phyloP scores from a whole-genome alignment of 2,888 invertebrate genomes.

The Aquatica leii region DNA sequence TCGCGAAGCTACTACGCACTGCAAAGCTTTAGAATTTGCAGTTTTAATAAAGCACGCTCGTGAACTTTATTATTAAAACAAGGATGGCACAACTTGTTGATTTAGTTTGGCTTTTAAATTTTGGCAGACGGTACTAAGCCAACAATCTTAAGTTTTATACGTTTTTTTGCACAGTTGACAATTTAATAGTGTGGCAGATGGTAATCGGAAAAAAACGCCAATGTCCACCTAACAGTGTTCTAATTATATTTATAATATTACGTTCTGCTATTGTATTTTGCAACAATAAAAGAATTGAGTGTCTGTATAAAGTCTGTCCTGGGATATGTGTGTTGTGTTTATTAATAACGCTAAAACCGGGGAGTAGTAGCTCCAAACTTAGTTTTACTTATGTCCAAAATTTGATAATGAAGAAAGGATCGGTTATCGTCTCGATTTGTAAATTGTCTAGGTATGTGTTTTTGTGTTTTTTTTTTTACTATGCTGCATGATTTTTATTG shows the following conservation, averaged over 20 bases:
- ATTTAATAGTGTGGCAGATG: slow-evolving; percentile 5
- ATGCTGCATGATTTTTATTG: too few relatives aligned
- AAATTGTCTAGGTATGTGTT: slow-evolving; percentile 1
- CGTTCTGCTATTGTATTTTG: not conserved
- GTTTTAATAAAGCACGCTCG: not conserved
- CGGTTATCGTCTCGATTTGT: not conserved
- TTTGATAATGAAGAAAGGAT: slow-evolving; percentile 5
- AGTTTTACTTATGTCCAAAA: slow-evolving; percentile 1
- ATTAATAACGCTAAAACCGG: slow-evolving; percentile 9
- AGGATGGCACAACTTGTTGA: not conserved
- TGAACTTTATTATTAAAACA: not conserved
- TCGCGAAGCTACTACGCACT: too few relatives aligned
- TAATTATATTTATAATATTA: not conserved
- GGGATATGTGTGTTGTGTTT: slow-evolving; percentile 7
- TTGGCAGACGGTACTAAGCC: not conserved
- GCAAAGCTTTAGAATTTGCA: too few relatives aligned
- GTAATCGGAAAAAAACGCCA: not conserved
- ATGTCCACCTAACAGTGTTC: not conserved
- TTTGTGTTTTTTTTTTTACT: not conserved
- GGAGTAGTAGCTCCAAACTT: not conserved
- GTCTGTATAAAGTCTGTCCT: slow-evolving; percentile 8
- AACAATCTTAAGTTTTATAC: not conserved
- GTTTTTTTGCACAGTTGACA: not conserved
- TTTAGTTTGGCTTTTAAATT: not conserved
- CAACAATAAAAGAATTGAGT: not conserved